Evolutionary conservation across 2,888 invertebrate genomes (phyloP), one percentile per base, ranked within the genome.

Genomic region (Tenthredo amoena): DNA sequence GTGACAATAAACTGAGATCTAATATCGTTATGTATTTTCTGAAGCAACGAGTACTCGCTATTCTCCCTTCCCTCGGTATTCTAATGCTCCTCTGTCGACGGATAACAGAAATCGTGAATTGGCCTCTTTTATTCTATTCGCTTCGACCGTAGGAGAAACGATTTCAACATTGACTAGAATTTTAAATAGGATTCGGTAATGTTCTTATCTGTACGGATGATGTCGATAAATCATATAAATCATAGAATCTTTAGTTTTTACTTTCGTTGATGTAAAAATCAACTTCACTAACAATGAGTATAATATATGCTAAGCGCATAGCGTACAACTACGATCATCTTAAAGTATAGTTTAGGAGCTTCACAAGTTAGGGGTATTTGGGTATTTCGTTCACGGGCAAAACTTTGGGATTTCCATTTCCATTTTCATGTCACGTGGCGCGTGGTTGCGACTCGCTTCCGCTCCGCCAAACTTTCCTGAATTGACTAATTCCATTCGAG

Each of bases 341-440:
- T 74, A 40, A 74, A 43, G 43, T 26, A 43, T 43, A 74, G 72
- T 74, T 74, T n/a, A 4, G 43, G 31, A 68, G 68, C 18, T 26
- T 68, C 68, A 26, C 40, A 21, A 74, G 77, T 50, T 50, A 40
- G 37, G 79, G 81, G 62, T 81, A 5, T 81, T 81, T 58, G 58
- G 40, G 81, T 81, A 81, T 81, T 81, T 81, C 21, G 58, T 81
- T 37, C 81, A 62, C 58, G 81, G 40, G 37, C 58, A 2, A 62
- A 81, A 81, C 81, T 81, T 21, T n/a, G 81, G 40, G n/a, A 81
- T 81, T 81, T 81, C 81, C 81, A 81, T 81, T 62, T 81, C 62
- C 62, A 81, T 37, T 81, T 62, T 62, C 81, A 62, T 81, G 62
- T 81, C 81, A 81, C 81, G 81, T 81, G 81, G 81, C 40, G 50